Base-by-base conservation (phyloP, 2,888 invertebrate genomes). In the Metalampra italica region DNA sequence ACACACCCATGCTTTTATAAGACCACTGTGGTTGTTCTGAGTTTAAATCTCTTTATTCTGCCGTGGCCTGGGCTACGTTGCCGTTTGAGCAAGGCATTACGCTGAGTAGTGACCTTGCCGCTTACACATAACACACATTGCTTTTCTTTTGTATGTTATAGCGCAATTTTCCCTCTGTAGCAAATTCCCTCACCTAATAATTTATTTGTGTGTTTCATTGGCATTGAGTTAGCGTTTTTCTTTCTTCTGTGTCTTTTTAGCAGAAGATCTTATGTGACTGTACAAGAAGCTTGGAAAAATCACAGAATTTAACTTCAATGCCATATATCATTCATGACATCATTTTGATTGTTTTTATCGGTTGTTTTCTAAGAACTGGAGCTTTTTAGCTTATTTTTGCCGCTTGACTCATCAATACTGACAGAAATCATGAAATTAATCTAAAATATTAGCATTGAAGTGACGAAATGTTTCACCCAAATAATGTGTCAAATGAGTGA, bases 281-380 rank as follows among this genome's bases (percentile, higher is more conserved):
- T n/a, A 39, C 9, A 40, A 40, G 40, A 15, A 42, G 13, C 29
- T 42, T 29, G 42, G 42, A 42, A 42, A 29, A 42, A 42, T 29
- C 42, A 42, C 42, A 13, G n/a, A 29, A 14, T 29, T 29, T 7
- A 42, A 29, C 42, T 42, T 42, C 42, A 42, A 42, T 46, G 46
- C 46, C 40, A 40, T 46, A 13, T 46, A 7, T 39, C 39, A 14
- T 39, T 39, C 22, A 22, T 34, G 9, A 34, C 34, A 34, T 9
- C 11, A 34, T 11, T 9, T 11, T 9, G 34, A 2, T 11, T 11
- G 8, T 34, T 34, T 34, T 7, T 34, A 22, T 22, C 5, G 22
- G 22, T 3, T 2, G 2, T 22, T 22, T 22, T 22, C 5, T 22
- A 22, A 22, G 22, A 22, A 22, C 22, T 22, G 22, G 22, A 22